Evolutionary conservation across 2,888 invertebrate genomes (phyloP), one percentile per base, ranked within the genome.

Genomic region (Muscina levida): DNA sequence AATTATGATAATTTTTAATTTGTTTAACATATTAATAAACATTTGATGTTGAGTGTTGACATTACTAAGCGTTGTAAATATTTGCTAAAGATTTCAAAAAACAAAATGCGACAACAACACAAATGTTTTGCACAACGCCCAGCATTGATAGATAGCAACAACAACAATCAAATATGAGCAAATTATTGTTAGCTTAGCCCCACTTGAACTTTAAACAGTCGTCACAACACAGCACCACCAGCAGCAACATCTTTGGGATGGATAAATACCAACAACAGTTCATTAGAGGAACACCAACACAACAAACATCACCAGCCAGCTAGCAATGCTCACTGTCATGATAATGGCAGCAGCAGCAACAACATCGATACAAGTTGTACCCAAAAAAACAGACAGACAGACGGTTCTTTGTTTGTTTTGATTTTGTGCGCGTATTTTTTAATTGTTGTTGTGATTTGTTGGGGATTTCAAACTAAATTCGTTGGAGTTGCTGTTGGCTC

Each of bases 131-230:
- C 53, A 42, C 37, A 74, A 57, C 22, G 19, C 19, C 17, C 17
- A 17, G 13, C 44, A 26, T 10, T 13, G 24, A 72, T n/a, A 31
- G 56, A 65, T 11, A 53, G 22, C 19, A 56, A 72, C 67, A 77
- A 78, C 39, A 62, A 42, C 22, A 42, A 39, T 2, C 4, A 19
- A 44, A 31, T 8, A 31, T 31, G 31, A 42, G 26, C 26, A 67
- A 67, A 17, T 42, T 42, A 22, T 62, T 80, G 80, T 80, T 77
- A 31, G 66, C 24, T 74, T 71, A 71, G 71, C 71, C 74, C 51
- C 71, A 74, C 62, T 68, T 81, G 77, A 81, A 73, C 80, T 81
- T 77, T 81, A 74, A 74, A 77, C 66, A n/a, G n/a, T n/a, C 70
- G 66, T 57, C 46, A 31, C 31, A 31, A n/a, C 31, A 5, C 31